Evolutionary conservation across 1,140 invertebrate genomes (phyloP).

Genomic region (Drosophila carrolli): DNA sequence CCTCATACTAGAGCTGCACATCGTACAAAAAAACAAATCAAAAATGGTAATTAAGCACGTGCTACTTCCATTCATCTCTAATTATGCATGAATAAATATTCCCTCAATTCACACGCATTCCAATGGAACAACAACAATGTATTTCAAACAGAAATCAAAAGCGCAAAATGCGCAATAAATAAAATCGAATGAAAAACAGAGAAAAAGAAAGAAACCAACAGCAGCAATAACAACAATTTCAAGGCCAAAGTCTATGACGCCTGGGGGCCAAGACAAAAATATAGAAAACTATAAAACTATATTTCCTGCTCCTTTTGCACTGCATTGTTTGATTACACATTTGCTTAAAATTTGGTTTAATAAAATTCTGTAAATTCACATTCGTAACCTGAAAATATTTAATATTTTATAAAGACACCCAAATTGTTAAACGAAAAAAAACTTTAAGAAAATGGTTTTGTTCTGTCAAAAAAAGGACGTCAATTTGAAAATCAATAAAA

Average conservation of each 20-base stretch:
- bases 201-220: slow-evolving; percentile 23
- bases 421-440: too few species aligned
- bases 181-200: slow-evolving; percentile 36
- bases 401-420: too few species aligned
- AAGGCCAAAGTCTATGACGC: slow-evolving; percentile 51
- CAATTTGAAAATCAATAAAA: background rate
- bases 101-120: slow-evolving; percentile 22
- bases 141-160: slow-evolving; percentile 38
- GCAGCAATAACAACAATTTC: slow-evolving; percentile 32
- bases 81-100: slow-evolving; percentile 52
- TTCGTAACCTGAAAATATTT: too few species aligned
- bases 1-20: background rate
- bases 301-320: background rate
- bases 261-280: background rate
- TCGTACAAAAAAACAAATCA: background rate
- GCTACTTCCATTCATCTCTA: slow-evolving; percentile 39
- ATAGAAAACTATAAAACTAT: background rate
- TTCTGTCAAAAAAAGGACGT: too few species aligned
- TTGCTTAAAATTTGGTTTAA: background rate
- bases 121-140: slow-evolving; percentile 21
- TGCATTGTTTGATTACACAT: background rate
- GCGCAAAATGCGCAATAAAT: slow-evolving; percentile 61
- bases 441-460: too few species aligned
- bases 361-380: background rate
- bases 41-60: slow-evolving; percentile 45